Percentiles rank a stretch among this genome's conserved stretches.
These are phyloP conservation scores for Petrosia ficiformis DNA, from an alignment of 37 sponge, comb jelly and placozoan species.

Conservation along the genomic window DNA sequence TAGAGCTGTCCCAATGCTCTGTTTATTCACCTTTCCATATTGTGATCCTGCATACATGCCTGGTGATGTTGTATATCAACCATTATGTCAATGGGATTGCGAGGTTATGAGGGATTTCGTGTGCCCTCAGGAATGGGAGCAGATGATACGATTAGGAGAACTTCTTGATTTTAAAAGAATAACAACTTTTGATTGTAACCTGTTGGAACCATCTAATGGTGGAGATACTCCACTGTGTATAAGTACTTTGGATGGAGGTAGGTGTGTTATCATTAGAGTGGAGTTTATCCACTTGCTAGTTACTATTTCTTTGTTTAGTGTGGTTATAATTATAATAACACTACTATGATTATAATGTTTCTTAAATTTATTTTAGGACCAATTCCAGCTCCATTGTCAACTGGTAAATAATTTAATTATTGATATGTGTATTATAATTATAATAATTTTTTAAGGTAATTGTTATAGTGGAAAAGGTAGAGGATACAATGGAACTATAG, in stretches of 20 bases:
- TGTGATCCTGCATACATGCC: conserved; percentile 55
- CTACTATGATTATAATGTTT: no score
- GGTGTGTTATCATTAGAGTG: neutral
- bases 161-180: conserved; percentile 16
- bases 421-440: no score
- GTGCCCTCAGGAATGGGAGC: conserved; percentile 35
- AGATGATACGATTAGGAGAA: neutral
- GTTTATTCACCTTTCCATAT: conserved; percentile 58
- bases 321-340: no score
- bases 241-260: conserved; percentile 49
- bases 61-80: conserved; percentile 35
- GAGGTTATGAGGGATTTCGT: conserved; percentile 23
- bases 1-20: conserved; percentile 46
- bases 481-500: conserved; percentile 67
- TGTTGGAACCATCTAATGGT: conserved; percentile 25
- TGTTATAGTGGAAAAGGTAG: conserved; percentile 70
- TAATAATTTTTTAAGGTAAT: no score
- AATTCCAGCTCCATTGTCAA: no score
- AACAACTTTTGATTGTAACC: conserved; percentile 39
- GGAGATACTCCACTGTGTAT: conserved; percentile 66
- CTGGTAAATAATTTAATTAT: neutral
- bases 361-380: no score
- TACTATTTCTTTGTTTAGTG: neutral
- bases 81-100: conserved; percentile 57
- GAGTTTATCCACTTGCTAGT: neutral